Base-by-base conservation (phyloP, 1,140 invertebrate genomes). In the Steinernema feltiae region DNA sequence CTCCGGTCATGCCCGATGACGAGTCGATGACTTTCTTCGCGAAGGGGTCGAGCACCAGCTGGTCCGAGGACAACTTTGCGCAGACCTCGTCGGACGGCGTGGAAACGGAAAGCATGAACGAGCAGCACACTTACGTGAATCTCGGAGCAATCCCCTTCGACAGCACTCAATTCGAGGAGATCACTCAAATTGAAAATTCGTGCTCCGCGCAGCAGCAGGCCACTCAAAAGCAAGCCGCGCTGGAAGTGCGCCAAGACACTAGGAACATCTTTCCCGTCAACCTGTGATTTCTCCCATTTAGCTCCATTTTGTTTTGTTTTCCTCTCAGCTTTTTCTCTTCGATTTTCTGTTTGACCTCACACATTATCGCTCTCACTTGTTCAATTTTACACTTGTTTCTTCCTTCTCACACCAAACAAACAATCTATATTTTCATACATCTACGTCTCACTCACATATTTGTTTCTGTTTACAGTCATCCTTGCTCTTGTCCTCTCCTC, bases 91-190 rank as follows among this genome's bases (percentile, higher is more conserved):
- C 24, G 2, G 53, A 63, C 24, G 53, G 53, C 3, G 24, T 63
- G 2, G 53, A 63, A 7, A 3, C 15, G 3, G 53, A 27, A 15
- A 63, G 53, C 53, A 27, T n/a, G 53, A 3, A 74, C 73, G 48
- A 73, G 21, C 71, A 79, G 32, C 78, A 79, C 78, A 79, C 76
- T 21, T 79, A 79, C 53, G 77, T 79, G 48, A 79, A 79, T 48
- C 46, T 79, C 1, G 63, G 71, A 21, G n/a, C 71, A 24, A 72
- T 41, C 21, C 48, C 7, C 24, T 69, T 30, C 24, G 78, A 79
- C 32, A 76, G 73, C 2, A 79, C 78, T 1, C 78, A 75, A 15
- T 79, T 79, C 30, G 78, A 79, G 72, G 77, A 79, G 32, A 53
- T 79, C n/a, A 73, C 75, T 1, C 69, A 35, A 1, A 48, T 48